Evolutionary conservation across 1,140 invertebrate species (phyloP).

Genomic region (Chironomus striatipennis): DNA sequence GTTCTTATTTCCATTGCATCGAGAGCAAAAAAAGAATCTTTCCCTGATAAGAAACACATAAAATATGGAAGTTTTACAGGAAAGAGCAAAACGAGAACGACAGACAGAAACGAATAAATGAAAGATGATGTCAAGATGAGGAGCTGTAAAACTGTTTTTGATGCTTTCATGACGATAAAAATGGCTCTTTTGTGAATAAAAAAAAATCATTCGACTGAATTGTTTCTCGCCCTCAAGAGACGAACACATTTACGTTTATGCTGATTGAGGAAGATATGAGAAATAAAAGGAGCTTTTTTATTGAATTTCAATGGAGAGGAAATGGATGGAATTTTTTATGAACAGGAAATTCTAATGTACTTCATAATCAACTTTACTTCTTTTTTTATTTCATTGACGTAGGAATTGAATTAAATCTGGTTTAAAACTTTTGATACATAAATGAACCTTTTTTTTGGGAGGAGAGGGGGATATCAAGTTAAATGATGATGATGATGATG

Average conservation of each 20-base stretch:
- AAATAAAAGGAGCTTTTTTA: too few relatives aligned
- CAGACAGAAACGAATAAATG: background rate
- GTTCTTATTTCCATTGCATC: too few relatives aligned
- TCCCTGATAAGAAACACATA: too few relatives aligned
- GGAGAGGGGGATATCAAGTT: too few relatives aligned
- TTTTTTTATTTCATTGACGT: background rate
- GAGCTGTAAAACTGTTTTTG: background rate
- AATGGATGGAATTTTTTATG: too few relatives aligned
- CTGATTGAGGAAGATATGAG: background rate
- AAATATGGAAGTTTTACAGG: too few relatives aligned
- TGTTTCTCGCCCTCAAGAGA: constrained; percentile 10
- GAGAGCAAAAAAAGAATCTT: too few relatives aligned
- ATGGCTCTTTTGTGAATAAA: background rate
- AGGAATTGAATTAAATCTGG: too few relatives aligned
- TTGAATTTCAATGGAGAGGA: background rate
- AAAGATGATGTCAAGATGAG: background rate
- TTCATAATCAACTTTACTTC: background rate
- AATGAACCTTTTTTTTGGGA: too few relatives aligned
- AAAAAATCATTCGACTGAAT: background rate
- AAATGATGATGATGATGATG: too few relatives aligned
- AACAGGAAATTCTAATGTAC: background rate
- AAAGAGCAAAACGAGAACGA: too few relatives aligned
- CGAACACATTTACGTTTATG: background rate
- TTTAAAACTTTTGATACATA: too few relatives aligned
- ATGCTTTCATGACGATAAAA: background rate